These are phyloP conservation scores for Pegoplata infirma DNA, from an alignment of 2,888 invertebrate genomes.

Conservation along the genomic window DNA sequence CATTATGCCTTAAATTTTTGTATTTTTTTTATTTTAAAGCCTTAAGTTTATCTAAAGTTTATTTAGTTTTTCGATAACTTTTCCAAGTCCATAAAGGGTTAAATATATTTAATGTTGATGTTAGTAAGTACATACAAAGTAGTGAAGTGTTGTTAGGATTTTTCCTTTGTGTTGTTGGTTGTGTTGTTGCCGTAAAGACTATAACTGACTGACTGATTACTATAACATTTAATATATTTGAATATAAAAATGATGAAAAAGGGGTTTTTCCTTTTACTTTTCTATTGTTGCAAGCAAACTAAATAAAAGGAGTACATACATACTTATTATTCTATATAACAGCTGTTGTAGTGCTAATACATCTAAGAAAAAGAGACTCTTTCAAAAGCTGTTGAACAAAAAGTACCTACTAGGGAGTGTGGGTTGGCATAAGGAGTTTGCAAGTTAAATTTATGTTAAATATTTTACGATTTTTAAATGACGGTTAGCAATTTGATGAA, in stretches of 20 bases:
- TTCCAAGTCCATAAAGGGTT: neutral
- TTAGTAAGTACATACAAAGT: neutral
- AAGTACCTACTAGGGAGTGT: neutral
- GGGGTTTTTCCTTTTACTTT: constrained; percentile 22
- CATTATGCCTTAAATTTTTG: too few relatives aligned
- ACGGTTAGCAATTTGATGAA: constrained; percentile 54
- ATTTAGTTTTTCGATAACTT: too few relatives aligned
- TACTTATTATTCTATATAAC: neutral
- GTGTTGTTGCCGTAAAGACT: neutral
- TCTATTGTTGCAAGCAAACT: constrained; percentile 29
- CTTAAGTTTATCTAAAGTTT: too few relatives aligned
- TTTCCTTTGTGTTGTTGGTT: too few relatives aligned
- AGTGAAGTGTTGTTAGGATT: too few relatives aligned
- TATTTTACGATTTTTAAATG: constrained; percentile 62
- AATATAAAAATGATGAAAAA: constrained; percentile 53
- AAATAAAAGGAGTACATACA: neutral
- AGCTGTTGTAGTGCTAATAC: constrained; percentile 19
- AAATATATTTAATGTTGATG: neutral
- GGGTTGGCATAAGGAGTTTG: neutral
- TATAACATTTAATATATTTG: constrained; percentile 35
- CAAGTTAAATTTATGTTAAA: constrained; percentile 52
- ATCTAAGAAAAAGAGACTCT: neutral
- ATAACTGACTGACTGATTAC: constrained; percentile 32
- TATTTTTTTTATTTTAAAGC: too few relatives aligned
- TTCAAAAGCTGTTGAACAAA: neutral